Evolutionary conservation across 2,888 invertebrate genomes (phyloP), one percentile per base, ranked within the genome.

Genomic region (Brachypalpus laphriformis): DNA sequence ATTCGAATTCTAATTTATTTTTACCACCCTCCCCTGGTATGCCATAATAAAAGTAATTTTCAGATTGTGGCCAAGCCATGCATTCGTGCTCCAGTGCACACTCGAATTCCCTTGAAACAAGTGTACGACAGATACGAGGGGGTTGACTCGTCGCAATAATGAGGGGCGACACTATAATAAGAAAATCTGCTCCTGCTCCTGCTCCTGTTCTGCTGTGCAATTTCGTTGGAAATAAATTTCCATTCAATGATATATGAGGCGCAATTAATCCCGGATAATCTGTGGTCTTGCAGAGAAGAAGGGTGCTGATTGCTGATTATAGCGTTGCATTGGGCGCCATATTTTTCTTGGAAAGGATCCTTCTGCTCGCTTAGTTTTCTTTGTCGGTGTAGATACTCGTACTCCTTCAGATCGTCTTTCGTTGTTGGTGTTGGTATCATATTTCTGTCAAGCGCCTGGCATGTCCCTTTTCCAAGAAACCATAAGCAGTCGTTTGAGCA

Each of bases 191-290:
- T 78, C 49, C 63, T 59, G 57, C 51, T 80, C 49, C 11, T 80
- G 74, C 78, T 78, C 49, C 63, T 59, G 57, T 59, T 80, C 49
- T 14, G n/a, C 59, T 45, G 45, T 45, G 54, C 66, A 72, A 63
- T 47, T 61, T 71, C 49, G 49, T 65, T 42, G 16, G 16, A 72
- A 65, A 59, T 66, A 65, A 47, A 51, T 18, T 9, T 75, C 75
- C 70, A 75, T 85, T 75, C 80, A 68, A 75, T 87, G 87, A 87
- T 87, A 86, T 86, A 87, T 87, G 87, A 86, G 81, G 82, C 87
- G 86, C 86, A 87, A 87, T 87, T 87, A 87, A 87, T 86, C 82
- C 87, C 51, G 80, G 83, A 80, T 85, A 85, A 85, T 85, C 83
- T 85, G 83, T 45, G 83, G 83, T 75, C 63, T 63, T 2, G 28